Evolutionary conservation across 2,888 invertebrate genomes (phyloP), one percentile per base, ranked within the genome.

Genomic region (Drosophila atripex): DNA sequence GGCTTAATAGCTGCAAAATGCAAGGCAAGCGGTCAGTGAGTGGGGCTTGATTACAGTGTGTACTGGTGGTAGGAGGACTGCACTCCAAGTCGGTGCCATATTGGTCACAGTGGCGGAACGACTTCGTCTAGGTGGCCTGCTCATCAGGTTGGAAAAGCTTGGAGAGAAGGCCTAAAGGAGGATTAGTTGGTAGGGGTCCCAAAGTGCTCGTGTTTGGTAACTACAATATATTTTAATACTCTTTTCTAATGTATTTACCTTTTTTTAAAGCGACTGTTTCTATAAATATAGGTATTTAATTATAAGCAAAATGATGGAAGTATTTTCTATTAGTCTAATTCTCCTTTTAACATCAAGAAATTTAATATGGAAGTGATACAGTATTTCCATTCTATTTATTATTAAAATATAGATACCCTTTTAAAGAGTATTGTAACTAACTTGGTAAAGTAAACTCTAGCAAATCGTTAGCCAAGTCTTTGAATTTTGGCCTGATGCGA

Each of bases 1-100:
- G 82, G 76, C 78, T 80, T 82, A 82, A 82, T 82, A 82, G 82
- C 86, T 69, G 71, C 76, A 70, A 77, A 77, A 71, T 77, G 71
- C 65, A 70, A 73, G 64, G 63, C 80, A 57, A 84, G 80, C 64
- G 80, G 69, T 73, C 41, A 21, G 56, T 28, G 30, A 32, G 46
- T 30, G 51, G 18, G 56, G 64, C 72, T 70, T 70, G 70, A 70
- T 70, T 70, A 63, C 50, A 71, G 69, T 71, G 61, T 39, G 51
- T 28, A 39, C 53, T 38, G 65, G 52, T 38, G 21, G 45, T 65
- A 53, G 38, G 65, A 65, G 65, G 35, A 46, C 38, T 9, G 14
- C 21, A 11, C 6, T 41, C 49, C 39, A 16, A 65, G 46, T 65
- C 59, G 71, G 70, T 78, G 80, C 82, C 71, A 72, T 86, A 76